Conservation (phyloP, 2,888 invertebrate species). For the Sipha maydis region DNA sequence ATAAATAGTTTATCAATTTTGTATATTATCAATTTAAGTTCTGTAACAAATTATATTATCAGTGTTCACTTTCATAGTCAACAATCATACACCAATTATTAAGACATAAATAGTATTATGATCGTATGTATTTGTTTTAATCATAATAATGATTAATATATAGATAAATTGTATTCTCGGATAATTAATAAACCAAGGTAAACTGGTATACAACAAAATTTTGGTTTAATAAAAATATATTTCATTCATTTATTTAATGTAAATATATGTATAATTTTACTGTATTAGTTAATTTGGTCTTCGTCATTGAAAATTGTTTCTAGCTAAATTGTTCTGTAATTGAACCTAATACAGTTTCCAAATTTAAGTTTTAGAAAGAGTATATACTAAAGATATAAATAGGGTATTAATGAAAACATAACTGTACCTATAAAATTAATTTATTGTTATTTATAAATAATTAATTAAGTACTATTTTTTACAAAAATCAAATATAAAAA, state of each 20-base stretch:
- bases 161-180: not conserved
- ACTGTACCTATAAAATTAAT: too few relatives aligned
- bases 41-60: not conserved
- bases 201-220: not conserved
- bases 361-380: too few relatives aligned
- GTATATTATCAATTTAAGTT: not conserved
- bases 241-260: too few relatives aligned
- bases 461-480: too few relatives aligned
- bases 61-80: not conserved
- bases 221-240: not conserved
- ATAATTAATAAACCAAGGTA: not conserved
- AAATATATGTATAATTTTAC: not conserved
- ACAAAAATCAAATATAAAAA: too few relatives aligned
- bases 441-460: too few relatives aligned
- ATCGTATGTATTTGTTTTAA: not conserved
- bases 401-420: too few relatives aligned
- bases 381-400: too few relatives aligned
- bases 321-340: not conserved
- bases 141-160: not conserved
- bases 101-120: not conserved
- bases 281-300: not conserved
- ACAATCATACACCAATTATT: not conserved
- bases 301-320: not conserved
- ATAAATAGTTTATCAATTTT: slow-evolving; percentile 10
- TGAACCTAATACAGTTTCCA: too few relatives aligned